These are phyloP conservation scores for Psittacula derbiana DNA, from an alignment of 2,797 vertebrate genomes.

Conservation along the genomic window DNA sequence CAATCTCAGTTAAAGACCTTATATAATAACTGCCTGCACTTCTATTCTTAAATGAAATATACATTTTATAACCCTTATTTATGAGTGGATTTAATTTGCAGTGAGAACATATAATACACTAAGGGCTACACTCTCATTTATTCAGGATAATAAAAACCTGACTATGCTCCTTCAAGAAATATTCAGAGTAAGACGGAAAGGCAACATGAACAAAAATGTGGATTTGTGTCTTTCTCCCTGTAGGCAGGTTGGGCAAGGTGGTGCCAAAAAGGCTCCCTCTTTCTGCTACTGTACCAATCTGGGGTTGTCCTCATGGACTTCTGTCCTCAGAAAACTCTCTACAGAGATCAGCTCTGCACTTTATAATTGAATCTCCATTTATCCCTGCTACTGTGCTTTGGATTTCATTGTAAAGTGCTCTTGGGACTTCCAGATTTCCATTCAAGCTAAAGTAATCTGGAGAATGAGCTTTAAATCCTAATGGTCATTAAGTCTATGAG, in stretches of 20 bases:
- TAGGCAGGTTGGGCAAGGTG: neutral
- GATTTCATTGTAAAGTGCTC: neutral
- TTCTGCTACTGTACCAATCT: neutral
- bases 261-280: neutral
- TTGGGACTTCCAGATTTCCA: neutral
- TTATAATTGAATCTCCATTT: neutral
- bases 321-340: neutral
- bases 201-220: neutral
- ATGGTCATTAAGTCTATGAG: neutral
- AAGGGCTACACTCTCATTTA: neutral
- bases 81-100: constrained; percentile 20
- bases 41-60: constrained; percentile 1
- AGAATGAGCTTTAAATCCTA: neutral
- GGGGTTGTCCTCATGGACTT: accelerated
- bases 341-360: neutral
- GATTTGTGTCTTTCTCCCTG: neutral
- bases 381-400: neutral
- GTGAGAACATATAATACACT: neutral
- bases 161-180: neutral
- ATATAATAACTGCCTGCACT: neutral
- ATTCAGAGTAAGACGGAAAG: neutral
- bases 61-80: neutral
- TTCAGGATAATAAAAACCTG: neutral
- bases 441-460: neutral
- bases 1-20: constrained; percentile 7